Percentiles rank a stretch among this genome's conserved stretches.
Conservation (phyloP, 2,888 invertebrate species). For the Caenorhabditis virilis region DNA sequence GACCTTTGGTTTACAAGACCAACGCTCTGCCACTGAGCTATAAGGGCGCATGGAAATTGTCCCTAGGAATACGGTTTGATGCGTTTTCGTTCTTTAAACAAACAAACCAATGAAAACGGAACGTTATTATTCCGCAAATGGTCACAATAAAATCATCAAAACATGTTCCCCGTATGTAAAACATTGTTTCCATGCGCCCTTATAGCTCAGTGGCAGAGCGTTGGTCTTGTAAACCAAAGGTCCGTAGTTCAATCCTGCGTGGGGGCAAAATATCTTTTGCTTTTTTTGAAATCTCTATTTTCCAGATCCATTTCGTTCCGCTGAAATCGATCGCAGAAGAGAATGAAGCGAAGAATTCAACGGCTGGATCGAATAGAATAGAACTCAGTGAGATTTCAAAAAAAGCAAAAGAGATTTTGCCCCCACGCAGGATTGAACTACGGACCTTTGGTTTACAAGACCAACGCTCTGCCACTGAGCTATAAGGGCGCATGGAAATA, state of each 20-base stretch:
- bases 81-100: too few species aligned
- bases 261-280: constrained; percentile 17
- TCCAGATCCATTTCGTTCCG: too few species aligned
- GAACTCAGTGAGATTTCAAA: constrained; percentile 34
- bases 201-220: constrained; percentile 49
- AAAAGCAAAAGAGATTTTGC: constrained; percentile 18
- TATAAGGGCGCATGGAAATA: too few species aligned
- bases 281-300: constrained; percentile 33
- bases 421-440: constrained; percentile 49
- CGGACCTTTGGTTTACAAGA: constrained; percentile 50
- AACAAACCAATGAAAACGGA: too few species aligned
- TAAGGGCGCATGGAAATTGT: too few species aligned
- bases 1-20: constrained; percentile 51
- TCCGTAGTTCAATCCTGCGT: constrained; percentile 44
- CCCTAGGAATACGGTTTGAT: too few species aligned
- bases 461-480: constrained; percentile 50
- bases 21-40: constrained; percentile 50
- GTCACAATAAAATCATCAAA: too few species aligned
- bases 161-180: too few species aligned
- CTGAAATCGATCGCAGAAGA: constrained; percentile 13
- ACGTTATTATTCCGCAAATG: too few species aligned
- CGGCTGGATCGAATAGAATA: constrained; percentile 1
- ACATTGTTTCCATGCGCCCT: too few species aligned
- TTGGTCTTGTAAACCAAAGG: constrained; percentile 48
- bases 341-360: not conserved